Evolutionary conservation across 2,797 vertebrate genomes (phyloP).

Genomic region (Onychomys torridus): DNA sequence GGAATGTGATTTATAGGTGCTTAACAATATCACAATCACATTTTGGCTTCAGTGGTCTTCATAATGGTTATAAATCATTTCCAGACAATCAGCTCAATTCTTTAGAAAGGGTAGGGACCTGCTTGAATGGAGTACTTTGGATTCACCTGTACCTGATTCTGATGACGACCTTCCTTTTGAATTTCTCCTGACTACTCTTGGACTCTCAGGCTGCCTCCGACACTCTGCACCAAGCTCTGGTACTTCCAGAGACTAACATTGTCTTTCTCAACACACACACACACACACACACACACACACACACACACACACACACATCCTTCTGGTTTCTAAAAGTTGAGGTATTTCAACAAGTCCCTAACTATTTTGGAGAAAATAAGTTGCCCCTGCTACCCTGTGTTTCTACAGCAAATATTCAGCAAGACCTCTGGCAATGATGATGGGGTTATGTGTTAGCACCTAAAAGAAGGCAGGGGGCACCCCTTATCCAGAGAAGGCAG

Average conservation of each 20-base stretch:
- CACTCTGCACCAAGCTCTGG: too few relatives aligned
- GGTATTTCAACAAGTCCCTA: too few relatives aligned
- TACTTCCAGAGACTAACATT: rapidly evolving
- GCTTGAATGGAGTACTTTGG: rapidly evolving
- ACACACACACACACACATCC: too few relatives aligned
- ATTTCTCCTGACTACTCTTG: rapidly evolving
- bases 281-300: too few relatives aligned
- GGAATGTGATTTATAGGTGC: constrained; percentile 59
- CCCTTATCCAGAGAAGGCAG: background rate
- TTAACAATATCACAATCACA: background rate
- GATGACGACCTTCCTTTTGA: too few relatives aligned
- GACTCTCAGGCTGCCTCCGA: rapidly evolving
- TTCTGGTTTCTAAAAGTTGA: background rate
- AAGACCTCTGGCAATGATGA: rapidly evolving
- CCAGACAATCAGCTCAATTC: constrained; percentile 38
- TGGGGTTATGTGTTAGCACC: rapidly evolving
- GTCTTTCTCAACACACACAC: too few relatives aligned
- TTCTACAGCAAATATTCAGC: background rate
- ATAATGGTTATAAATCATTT: constrained; percentile 1
- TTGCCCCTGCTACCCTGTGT: too few relatives aligned
- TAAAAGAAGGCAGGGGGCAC: background rate
- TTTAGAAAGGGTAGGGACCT: background rate
- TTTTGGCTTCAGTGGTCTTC: constrained; percentile 4
- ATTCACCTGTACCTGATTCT: rapidly evolving
- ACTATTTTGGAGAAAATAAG: background rate